Evolutionary conservation across 2,797 vertebrate genomes (phyloP), one percentile per base, ranked within the genome.

Genomic region (Acropternis orthonyx): DNA sequence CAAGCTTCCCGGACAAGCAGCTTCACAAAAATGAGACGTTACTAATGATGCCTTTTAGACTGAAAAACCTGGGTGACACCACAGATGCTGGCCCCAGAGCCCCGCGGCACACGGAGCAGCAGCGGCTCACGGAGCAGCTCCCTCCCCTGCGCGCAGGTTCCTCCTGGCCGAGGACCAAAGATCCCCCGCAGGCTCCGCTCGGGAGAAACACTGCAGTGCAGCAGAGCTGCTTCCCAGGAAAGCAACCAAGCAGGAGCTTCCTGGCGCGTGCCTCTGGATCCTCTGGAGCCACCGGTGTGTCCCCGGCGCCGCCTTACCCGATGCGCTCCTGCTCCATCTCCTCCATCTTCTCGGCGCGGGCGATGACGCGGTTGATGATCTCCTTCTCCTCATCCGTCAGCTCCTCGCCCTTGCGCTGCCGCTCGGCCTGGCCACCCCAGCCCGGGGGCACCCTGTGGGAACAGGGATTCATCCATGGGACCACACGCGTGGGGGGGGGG

Each of bases 381-480:
- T 99, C 98, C 97, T 99, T 99, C 97, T 99, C 99, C 95, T 99
- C 99, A 3, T 99, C 99, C 0, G 99, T 99, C 97, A 99, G 98
- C 87, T 99, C 98, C 74, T 98, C 99, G 8, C 96, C 77, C 88
- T 98, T 98, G 92, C 97, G 94, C 65, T 95, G 97, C 21, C 97
- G 88, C 6, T 98, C 98, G 0, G 97, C 85, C 65, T 97, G 98
- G 4, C 90, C 52, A 0, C 97, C 82, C 98, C 98, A 98, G 30
- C 96, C 92, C 0, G 92, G n/a, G n/a, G 98, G 98, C 56, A 97
- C 82, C 93, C 98, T 98, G 95, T 5, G 41, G 39, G 15, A 2
- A 1, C 14, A 4, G 39, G 39, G 54, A 14, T 61, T 10, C 6
- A 0, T 4, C 28, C 73, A 0, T 0, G 22, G 23, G 0, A n/a